phyloP scores from a whole-genome alignment of 2,113 vertebrate species.

The Syngnathus typhle region DNA sequence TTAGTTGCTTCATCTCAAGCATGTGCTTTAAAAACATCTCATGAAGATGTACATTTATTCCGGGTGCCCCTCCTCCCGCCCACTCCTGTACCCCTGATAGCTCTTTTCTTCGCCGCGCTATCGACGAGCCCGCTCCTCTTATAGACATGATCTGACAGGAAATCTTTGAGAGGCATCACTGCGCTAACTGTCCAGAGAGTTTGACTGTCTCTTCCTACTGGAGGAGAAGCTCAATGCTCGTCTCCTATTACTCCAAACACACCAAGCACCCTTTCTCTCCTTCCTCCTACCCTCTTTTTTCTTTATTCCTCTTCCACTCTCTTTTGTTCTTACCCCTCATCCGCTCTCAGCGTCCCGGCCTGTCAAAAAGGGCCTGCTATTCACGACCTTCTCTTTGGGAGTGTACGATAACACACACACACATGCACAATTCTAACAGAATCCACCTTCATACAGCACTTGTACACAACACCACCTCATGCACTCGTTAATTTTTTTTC shows the following conservation, averaged over 20 bases:
- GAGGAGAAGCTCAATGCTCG: slow-evolving; percentile 90
- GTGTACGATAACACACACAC: slow-evolving; percentile 46
- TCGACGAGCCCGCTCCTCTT: slow-evolving; percentile 90
- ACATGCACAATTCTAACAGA: slow-evolving; percentile 27
- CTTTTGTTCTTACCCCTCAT: slow-evolving; percentile 63
- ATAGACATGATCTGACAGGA: slow-evolving; percentile 97
- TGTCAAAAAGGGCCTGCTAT: slow-evolving; percentile 78
- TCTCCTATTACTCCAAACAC: slow-evolving; percentile 98
- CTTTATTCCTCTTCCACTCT: slow-evolving; percentile 9
- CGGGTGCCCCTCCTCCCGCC: slow-evolving; percentile 25
- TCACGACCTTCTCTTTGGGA: slow-evolving; percentile 76
- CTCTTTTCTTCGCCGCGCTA: slow-evolving; percentile 66
- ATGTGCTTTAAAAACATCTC: slow-evolving; percentile 23
- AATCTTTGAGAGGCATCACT: slow-evolving; percentile 94
- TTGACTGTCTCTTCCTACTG: slow-evolving; percentile 96
- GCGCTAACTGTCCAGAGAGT: slow-evolving; percentile 98
- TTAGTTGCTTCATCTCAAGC: slow-evolving; percentile 9
- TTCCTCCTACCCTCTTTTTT: slow-evolving; percentile 61
- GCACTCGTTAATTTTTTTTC: slow-evolving; percentile 45
- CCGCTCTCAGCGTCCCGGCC: slow-evolving; percentile 39
- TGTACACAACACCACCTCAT: background rate
- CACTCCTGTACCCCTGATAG: slow-evolving; percentile 7
- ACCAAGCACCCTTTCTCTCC: slow-evolving; percentile 77
- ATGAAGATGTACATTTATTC: slow-evolving; percentile 77
- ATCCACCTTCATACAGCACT: background rate